Evolutionary conservation across 2,888 invertebrate species (phyloP).

Genomic region (Perizoma affinitatum): DNA sequence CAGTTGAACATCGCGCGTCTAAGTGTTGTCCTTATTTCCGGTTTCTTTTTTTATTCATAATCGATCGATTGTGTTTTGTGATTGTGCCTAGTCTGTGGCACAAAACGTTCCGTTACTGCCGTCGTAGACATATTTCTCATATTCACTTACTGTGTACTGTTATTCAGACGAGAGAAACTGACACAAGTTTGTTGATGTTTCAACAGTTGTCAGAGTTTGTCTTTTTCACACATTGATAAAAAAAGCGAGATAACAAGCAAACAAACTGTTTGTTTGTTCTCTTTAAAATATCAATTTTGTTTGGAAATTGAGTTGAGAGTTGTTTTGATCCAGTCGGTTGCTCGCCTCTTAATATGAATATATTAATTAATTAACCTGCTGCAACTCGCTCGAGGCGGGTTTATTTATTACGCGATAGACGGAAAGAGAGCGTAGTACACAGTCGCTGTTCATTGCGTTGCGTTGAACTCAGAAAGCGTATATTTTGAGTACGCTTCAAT

Average conservation of each 20-base stretch:
- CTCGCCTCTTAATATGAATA: constrained; percentile 4
- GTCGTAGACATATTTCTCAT: no score
- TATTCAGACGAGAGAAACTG: background rate
- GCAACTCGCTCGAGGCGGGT: constrained; percentile 8
- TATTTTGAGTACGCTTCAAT: background rate
- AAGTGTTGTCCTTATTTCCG: constrained; percentile 31
- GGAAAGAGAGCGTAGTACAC: constrained; percentile 3
- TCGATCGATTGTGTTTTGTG: constrained; percentile 13
- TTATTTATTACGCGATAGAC: constrained; percentile 15
- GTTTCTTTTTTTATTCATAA: background rate
- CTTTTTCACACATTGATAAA: background rate
- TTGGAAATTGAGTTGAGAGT: constrained; percentile 5
- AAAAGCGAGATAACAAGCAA: constrained; percentile 16
- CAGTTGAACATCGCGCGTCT: constrained; percentile 44
- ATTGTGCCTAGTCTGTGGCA: constrained; percentile 7
- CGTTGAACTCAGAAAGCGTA: constrained; percentile 2
- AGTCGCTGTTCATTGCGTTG: background rate
- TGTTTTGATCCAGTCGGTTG: constrained; percentile 7
- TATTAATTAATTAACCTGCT: constrained; percentile 1
- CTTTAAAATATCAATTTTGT: constrained; percentile 1
- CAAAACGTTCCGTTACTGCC: constrained; percentile 22
- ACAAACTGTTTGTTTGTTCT: constrained; percentile 8
- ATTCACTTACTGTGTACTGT: no score
- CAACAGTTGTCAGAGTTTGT: constrained; percentile 6
- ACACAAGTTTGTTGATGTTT: constrained; percentile 13